These are phyloP conservation scores for Oryzias woworae DNA, from an alignment of 2,113 vertebrate species.

Conservation along the genomic window DNA sequence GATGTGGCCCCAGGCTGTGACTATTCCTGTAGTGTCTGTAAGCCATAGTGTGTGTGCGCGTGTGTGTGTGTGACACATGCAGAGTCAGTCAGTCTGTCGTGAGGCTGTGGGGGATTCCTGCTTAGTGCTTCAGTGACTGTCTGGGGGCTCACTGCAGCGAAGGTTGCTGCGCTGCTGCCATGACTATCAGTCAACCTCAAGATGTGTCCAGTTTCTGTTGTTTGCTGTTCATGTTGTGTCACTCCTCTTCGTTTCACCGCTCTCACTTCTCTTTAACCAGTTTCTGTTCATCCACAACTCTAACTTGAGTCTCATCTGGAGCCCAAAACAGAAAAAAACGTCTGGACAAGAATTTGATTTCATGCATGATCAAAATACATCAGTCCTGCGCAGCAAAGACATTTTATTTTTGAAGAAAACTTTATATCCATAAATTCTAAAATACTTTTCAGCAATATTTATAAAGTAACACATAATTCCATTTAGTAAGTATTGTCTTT, in stretches of 20 bases:
- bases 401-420: no score
- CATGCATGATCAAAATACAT: no score
- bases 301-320: no score
- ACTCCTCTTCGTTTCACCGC: constrained; percentile 5
- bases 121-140: constrained; percentile 45
- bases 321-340: no score
- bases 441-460: no score
- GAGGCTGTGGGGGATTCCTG: constrained; percentile 59
- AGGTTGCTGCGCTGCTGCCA: constrained; percentile 8
- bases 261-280: background rate
- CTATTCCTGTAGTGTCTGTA: constrained; percentile 55
- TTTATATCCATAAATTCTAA: no score
- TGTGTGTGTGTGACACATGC: constrained; percentile 29
- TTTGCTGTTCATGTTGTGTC: constrained; percentile 25
- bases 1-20: constrained; percentile 33
- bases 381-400: no score
- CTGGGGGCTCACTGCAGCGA: constrained; percentile 41
- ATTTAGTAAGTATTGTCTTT: no score
- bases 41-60: constrained; percentile 14
- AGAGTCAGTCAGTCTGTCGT: constrained; percentile 66
- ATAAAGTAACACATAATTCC: no score
- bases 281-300: background rate
- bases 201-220: constrained; percentile 46
- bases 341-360: no score
- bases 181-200: constrained; percentile 28